Evolutionary conservation across 2,797 vertebrate species (phyloP).

Genomic region (Avahi laniger): DNA sequence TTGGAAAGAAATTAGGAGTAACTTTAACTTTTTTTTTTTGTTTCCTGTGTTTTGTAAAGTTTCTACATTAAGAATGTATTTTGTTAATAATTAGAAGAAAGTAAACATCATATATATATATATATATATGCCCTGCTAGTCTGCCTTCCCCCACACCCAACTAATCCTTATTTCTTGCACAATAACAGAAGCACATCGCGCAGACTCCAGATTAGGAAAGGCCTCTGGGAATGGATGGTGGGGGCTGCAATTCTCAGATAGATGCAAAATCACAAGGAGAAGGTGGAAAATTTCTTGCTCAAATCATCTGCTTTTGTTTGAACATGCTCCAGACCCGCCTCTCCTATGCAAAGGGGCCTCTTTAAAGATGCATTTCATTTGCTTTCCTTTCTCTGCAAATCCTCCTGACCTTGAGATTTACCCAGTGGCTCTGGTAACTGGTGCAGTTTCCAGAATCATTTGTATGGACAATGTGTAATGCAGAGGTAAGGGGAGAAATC

Average conservation of each 20-base stretch:
- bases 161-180: not conserved
- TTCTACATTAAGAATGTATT: not conserved
- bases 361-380: slow-evolving; percentile 66
- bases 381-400: slow-evolving; percentile 63
- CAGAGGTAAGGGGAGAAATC: not conserved
- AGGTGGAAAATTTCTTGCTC: slow-evolving; percentile 64
- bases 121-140: not conserved
- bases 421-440: not conserved
- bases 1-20: not conserved
- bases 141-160: not conserved
- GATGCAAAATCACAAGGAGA: not conserved
- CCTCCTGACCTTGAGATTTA: slow-evolving; percentile 73
- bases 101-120: not conserved
- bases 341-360: slow-evolving; percentile 31
- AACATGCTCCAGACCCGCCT: not conserved
- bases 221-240: not conserved
- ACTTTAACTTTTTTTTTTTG: not conserved
- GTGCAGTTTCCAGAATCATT: not conserved
- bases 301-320: slow-evolving; percentile 35
- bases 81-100: not conserved
- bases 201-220: slow-evolving; percentile 20
- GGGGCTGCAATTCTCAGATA: not conserved
- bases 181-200: not conserved
- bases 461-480: slow-evolving; percentile 44
- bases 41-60: slow-evolving; percentile 25